phyloP scores from a whole-genome alignment of 2,888 invertebrate genomes.

The Thymelicus acteon region DNA sequence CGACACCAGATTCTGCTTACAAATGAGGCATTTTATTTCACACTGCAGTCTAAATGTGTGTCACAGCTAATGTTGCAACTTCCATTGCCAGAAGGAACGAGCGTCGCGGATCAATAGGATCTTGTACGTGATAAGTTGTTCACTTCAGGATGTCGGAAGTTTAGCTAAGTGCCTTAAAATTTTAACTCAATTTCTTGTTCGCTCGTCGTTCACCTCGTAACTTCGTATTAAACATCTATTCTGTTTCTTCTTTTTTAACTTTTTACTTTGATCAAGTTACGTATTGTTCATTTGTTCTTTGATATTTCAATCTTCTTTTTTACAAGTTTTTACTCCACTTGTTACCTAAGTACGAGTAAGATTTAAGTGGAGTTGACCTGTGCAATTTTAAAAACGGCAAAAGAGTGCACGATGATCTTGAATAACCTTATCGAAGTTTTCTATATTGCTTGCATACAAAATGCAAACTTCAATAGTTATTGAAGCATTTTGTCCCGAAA shows the following conservation, averaged over 20 bases:
- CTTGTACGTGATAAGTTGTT: constrained; percentile 58
- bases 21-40: background rate
- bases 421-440: no score
- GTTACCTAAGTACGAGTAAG: no score
- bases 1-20: background rate
- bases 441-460: no score
- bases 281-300: no score
- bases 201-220: constrained; percentile 42
- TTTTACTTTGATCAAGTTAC: no score
- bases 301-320: no score
- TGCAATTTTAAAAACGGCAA: no score
- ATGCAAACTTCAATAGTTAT: no score
- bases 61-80: constrained; percentile 1
- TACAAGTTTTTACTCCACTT: no score
- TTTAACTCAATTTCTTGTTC: constrained; percentile 72
- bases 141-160: constrained; percentile 63
- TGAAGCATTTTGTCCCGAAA: no score
- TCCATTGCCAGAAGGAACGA: background rate
- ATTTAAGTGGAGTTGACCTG: no score
- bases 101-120: constrained; percentile 50
- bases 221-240: constrained; percentile 6
- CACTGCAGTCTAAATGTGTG: background rate
- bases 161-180: constrained; percentile 71
- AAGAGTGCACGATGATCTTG: no score
- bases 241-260: background rate